Percentiles rank a stretch among this genome's conserved stretches.
phyloP scores from a whole-genome alignment of 2,113 vertebrate genomes.

The Hippocampus comes region DNA sequence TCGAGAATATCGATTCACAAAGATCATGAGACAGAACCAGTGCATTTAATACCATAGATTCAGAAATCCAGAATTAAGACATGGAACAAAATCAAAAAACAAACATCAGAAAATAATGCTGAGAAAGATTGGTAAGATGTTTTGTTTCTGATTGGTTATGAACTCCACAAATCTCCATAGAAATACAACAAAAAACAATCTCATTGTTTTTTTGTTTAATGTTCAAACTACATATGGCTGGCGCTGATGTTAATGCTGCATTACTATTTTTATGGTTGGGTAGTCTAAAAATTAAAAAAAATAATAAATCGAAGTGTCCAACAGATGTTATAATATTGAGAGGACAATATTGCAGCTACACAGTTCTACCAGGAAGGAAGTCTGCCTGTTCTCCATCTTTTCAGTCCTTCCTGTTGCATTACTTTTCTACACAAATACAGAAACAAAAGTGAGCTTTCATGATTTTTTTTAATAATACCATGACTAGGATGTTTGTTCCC shows the following conservation, averaged over 20 bases:
- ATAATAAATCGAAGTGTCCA: conserved; percentile 56
- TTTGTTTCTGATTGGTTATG: conserved; percentile 88
- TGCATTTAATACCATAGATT: conserved; percentile 75
- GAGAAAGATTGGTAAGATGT: conserved; percentile 80
- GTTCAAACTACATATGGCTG: conserved; percentile 67
- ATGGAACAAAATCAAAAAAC: conserved; percentile 45
- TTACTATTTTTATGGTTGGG: conserved; percentile 47
- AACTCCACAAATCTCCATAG: conserved; percentile 80
- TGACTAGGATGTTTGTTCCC: conserved; percentile 27
- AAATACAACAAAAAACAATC: conserved; percentile 80
- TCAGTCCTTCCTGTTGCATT: conserved; percentile 69
- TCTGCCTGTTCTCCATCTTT: conserved; percentile 23
- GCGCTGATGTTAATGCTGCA: conserved; percentile 60
- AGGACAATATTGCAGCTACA: conserved; percentile 62
- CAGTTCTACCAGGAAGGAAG: conserved; percentile 58
- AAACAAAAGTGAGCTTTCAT: conserved; percentile 47
- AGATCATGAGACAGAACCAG: conserved; percentile 70
- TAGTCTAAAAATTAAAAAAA: conserved; percentile 47
- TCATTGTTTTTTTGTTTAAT: conserved; percentile 66
- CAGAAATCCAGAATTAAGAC: conserved; percentile 60
- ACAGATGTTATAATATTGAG: conserved; percentile 50
- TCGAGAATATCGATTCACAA: conserved; percentile 54
- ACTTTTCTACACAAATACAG: conserved; percentile 64
- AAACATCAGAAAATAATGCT: conserved; percentile 53
- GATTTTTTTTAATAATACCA: conserved; percentile 39